phyloP scores from a whole-genome alignment of 1,140 invertebrate species.

The Aporrectodea caliginosa region DNA sequence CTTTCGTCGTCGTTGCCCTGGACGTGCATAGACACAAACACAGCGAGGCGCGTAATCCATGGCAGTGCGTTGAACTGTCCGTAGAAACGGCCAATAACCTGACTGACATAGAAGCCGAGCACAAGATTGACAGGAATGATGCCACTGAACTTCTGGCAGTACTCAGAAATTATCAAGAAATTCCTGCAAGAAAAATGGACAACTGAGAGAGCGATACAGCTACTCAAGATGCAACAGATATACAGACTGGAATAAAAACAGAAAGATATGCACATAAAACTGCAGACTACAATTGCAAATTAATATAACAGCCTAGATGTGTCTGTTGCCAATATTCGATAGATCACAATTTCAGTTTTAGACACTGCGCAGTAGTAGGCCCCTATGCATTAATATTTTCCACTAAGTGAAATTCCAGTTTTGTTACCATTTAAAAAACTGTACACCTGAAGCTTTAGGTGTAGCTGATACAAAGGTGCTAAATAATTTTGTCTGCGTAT shows the following conservation, averaged over 20 bases:
- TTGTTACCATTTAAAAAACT: too few relatives aligned
- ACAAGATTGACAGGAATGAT: slow-evolving; percentile 21
- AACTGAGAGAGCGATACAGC: too few relatives aligned
- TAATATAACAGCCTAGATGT: not conserved
- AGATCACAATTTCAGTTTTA: not conserved
- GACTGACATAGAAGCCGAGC: slow-evolving; percentile 17
- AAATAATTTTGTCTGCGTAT: too few relatives aligned
- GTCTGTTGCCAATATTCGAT: not conserved
- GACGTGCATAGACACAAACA: slow-evolving; percentile 75
- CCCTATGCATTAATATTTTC: too few relatives aligned
- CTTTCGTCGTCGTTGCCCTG: slow-evolving; percentile 75
- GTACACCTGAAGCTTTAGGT: too few relatives aligned
- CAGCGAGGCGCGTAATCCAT: slow-evolving; percentile 82
- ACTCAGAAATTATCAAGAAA: slow-evolving; percentile 1
- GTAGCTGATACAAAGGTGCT: too few relatives aligned
- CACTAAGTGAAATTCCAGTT: too few relatives aligned
- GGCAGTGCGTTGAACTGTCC: slow-evolving; percentile 59
- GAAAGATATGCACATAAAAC: not conserved
- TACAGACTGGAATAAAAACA: not conserved
- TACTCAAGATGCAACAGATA: too few relatives aligned
- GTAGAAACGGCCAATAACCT: not conserved
- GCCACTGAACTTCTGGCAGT: slow-evolving; percentile 19
- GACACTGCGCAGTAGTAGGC: too few relatives aligned
- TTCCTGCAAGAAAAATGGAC: slow-evolving; percentile 25
- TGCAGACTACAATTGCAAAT: not conserved